Evolutionary conservation across 2,888 invertebrate species (phyloP), one percentile per base, ranked within the genome.

Genomic region (Leptothorax acervorum): DNA sequence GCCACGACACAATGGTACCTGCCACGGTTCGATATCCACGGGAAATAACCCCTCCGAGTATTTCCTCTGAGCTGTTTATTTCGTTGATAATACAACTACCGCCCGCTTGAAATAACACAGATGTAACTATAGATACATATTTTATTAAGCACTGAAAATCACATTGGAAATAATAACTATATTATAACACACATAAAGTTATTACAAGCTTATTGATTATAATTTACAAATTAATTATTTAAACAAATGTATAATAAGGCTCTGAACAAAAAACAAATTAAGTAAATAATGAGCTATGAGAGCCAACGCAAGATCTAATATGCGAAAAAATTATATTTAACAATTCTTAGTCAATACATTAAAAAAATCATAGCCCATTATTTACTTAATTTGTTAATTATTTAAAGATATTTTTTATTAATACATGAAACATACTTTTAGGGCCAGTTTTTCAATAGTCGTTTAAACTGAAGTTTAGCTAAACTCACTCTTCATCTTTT

Each of bases 1-100:
- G 87, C 86, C 86, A 86, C 89, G 88, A 86, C 87, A 90, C 90
- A 89, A 90, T 88, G 85, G 86, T 90, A 86, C 88, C 89, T 88
- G 86, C 85, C 86, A 84, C 81, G 60, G 53, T 83, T 85, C 79
- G 82, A 89, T 85, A 87, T 88, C 84, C 71, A 15, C 45, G 82
- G 74, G 78, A 86, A 73, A 85, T 88, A 89, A 76, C 66, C 87
- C 65, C 83, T 78, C 73, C 60, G 82, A 83, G 66, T 84, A 83
- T 87, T 85, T 83, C 88, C 83, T 82, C 87, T 79, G 71, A 85
- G 78, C 82, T 90, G 87, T 88, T 89, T 90, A 84, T 90, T 88
- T 74, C 60, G 45, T 2, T 60, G n/a, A 31, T 68, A 71, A 60
- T 82, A 60, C 63, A 75, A 68, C 11, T 71, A 45, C 65, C 78